A percentile compares a stretch with the other conserved stretches of the same genome.
phyloP scores from a whole-genome alignment of 2,797 vertebrate genomes.

The Manis pentadactyla region DNA sequence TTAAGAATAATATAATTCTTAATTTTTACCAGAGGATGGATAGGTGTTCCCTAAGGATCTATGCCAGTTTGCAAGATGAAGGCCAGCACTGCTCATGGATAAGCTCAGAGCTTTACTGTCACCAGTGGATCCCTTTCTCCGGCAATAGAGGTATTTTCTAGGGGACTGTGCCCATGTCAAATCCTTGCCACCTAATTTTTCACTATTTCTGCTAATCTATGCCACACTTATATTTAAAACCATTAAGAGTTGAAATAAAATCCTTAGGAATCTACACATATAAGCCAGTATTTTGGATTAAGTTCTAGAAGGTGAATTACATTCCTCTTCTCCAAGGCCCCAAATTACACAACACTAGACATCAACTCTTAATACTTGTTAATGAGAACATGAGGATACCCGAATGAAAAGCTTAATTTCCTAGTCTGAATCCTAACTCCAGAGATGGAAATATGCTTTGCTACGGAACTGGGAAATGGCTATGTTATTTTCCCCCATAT shows the following conservation, averaged over 20 bases:
- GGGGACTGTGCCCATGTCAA: not conserved
- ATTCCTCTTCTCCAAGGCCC: not conserved
- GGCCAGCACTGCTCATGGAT: not conserved
- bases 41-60: not conserved
- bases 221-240: not conserved
- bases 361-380: not conserved
- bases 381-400: not conserved
- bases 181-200: not conserved
- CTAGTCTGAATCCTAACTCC: not conserved
- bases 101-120: not conserved
- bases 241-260: not conserved
- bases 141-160: not conserved
- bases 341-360: slow-evolving; percentile 43
- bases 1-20: not conserved
- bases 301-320: not conserved
- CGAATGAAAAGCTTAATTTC: not conserved
- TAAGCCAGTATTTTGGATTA: not conserved
- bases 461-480: not conserved
- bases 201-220: not conserved
- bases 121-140: not conserved
- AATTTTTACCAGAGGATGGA: not conserved
- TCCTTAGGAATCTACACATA: not conserved
- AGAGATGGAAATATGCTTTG: not conserved
- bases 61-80: not conserved
- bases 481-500: not conserved